Conservation (phyloP, 2,888 invertebrate genomes). For the Agonopterix alstromeriana region DNA sequence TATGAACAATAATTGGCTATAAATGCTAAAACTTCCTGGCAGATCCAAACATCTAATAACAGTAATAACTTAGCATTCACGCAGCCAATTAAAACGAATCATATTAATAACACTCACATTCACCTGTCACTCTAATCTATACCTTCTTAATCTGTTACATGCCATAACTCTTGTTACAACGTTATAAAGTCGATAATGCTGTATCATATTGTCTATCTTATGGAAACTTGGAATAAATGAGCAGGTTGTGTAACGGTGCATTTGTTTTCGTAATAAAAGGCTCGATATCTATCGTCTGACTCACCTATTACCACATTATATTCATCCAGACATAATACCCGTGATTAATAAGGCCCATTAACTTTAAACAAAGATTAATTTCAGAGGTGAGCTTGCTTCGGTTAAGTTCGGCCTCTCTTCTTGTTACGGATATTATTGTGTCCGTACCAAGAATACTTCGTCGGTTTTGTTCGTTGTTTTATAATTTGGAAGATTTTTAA, state of each 20-base stretch:
- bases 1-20: conserved; percentile 14
- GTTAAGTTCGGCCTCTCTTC: conserved; percentile 11
- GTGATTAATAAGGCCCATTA: conserved; percentile 69
- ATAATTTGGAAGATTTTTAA: no score
- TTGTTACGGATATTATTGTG: conserved; percentile 18
- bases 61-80: conserved; percentile 22
- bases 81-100: conserved; percentile 55
- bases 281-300: conserved; percentile 48
- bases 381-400: conserved; percentile 26
- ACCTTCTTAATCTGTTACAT: conserved; percentile 8
- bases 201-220: conserved; percentile 23
- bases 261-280: conserved; percentile 62
- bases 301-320: conserved; percentile 64
- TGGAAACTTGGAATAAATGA: conserved; percentile 26
- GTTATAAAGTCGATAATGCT: conserved; percentile 2
- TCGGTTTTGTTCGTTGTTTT: no score
- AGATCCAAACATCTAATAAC: conserved; percentile 18
- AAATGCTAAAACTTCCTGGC: conserved; percentile 30
- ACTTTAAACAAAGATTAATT: conserved; percentile 71
- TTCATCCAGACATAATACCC: conserved; percentile 60
- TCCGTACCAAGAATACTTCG: conserved; percentile 22
- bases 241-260: conserved; percentile 54
- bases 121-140: conserved; percentile 50
- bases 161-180: background rate
- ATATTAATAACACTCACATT: conserved; percentile 44